Evolutionary conservation across 2,797 vertebrate genomes (phyloP).

Genomic region (Holocentrus rufus): DNA sequence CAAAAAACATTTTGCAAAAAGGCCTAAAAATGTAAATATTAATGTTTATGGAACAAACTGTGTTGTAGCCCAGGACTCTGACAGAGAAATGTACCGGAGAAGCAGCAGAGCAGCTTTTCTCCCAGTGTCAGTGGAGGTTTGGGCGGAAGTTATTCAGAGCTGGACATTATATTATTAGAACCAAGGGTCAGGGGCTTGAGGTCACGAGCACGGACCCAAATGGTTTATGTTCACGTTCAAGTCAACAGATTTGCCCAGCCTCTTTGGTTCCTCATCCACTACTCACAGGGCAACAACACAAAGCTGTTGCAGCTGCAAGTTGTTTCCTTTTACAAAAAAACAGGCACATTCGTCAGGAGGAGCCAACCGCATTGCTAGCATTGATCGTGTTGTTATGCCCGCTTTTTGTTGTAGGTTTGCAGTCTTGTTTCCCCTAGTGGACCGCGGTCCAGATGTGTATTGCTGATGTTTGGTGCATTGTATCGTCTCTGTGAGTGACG

Average conservation of each 20-base stretch:
- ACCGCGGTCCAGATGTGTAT: conserved; percentile 59
- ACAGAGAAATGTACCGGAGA: background rate
- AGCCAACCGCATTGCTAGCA: background rate
- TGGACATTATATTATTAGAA: conserved; percentile 56
- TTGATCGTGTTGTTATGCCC: background rate
- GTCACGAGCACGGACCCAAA: conserved; percentile 26
- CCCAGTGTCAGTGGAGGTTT: conserved; percentile 29
- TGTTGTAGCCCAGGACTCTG: background rate
- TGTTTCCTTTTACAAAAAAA: background rate
- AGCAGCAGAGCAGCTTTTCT: conserved; percentile 17
- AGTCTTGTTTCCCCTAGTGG: background rate
- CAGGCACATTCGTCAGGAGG: too few species aligned
- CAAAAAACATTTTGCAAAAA: too few species aligned
- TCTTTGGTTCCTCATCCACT: background rate
- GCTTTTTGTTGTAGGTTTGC: conserved; percentile 6
- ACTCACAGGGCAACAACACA: background rate
- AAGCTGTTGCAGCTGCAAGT: background rate
- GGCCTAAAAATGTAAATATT: too few species aligned
- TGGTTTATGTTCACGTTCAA: conserved; percentile 36
- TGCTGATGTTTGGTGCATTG: conserved; percentile 67
- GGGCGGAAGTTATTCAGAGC: conserved; percentile 60
- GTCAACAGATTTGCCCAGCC: background rate
- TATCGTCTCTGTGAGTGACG: conserved; percentile 48
- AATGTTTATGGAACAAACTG: background rate
- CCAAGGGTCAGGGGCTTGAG: conserved; percentile 43